Conservation (phyloP, 2,888 invertebrate genomes). For the Atherix ibis region DNA sequence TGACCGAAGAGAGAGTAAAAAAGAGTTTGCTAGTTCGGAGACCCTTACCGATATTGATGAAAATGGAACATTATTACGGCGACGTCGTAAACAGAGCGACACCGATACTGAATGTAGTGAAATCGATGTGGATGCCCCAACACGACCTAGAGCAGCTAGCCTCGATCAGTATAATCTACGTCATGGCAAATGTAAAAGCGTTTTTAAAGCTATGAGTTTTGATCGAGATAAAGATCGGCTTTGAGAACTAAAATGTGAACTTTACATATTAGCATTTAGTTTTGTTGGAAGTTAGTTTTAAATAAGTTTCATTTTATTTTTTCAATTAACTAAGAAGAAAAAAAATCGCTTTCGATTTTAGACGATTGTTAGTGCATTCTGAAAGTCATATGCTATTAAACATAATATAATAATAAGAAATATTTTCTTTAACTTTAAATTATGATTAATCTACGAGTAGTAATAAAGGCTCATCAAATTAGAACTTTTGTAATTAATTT, state of each 20-base stretch:
- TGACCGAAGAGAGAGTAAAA: constrained; percentile 38
- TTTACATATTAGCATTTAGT: background rate
- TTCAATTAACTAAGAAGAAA: no score
- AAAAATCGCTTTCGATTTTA: no score
- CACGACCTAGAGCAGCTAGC: constrained; percentile 27
- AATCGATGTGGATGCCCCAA: constrained; percentile 19
- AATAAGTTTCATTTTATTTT: background rate
- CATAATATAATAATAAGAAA: no score
- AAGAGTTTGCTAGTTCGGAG: constrained; percentile 11
- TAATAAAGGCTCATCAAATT: no score
- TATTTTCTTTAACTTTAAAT: no score
- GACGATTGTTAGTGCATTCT: no score
- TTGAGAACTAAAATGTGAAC: constrained; percentile 21
- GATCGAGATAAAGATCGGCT: constrained; percentile 32
- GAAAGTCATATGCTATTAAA: no score
- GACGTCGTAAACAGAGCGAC: constrained; percentile 27
- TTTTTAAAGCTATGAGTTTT: constrained; percentile 32
- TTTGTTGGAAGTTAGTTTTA: background rate
- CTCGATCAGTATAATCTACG: constrained; percentile 29
- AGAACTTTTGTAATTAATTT: no score
- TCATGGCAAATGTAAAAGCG: constrained; percentile 19
- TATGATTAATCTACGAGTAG: no score
- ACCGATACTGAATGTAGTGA: constrained; percentile 30
- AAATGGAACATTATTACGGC: constrained; percentile 13
- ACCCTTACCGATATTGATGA: constrained; percentile 7